Evolutionary conservation across 2,113 vertebrate genomes (phyloP), one percentile per base, ranked within the genome.

Genomic region (Lethenteron reissneri): DNA sequence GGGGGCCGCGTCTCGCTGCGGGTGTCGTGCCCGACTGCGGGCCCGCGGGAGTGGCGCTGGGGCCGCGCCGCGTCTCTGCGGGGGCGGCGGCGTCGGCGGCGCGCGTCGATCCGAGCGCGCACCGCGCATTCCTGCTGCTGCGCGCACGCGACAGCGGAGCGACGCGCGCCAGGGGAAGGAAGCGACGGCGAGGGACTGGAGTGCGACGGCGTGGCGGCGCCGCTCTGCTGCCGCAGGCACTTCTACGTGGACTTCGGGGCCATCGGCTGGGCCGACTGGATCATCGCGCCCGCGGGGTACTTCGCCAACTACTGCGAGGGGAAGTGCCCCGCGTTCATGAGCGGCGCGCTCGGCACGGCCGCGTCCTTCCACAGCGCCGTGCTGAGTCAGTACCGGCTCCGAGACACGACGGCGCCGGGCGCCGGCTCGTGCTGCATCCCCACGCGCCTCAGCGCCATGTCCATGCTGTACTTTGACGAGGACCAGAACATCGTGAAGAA

Each of bases 201-300:
- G 78, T 97, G 94, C 1, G 94, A 96, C 0, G 91, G 89, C 73
- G 41, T 41, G 41, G 94, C 95, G 78, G 88, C 90, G 56, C 91
- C 87, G 14, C 86, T 92, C 74, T 97, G 94, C 81, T 97, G 94
- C 83, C 94, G 96, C 75, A 88, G 92, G 17, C 89, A 96, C 75
- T 96, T 97, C 80, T 91, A 85, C 70, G 89, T 97, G 70, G 92
- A 90, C 77, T 97, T 97, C 82, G 95, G 92, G 76, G 92, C 96
- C 82, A 97, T 97, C 70, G 90, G 90, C 74, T 97, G 94, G 94
- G 92, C 85, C 70, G 92, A 97, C 83, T 97, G 94, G 94, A 97
- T 97, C 80, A 97, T 97, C 57, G 94, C 94, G 2, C 94, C 94
- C 3, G 77, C 84, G 1, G 91, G 92, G 58, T 97, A 97, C 75